A percentile compares a stretch with the other conserved stretches of the same genome.
These are phyloP conservation scores for Illadopsis cleaveri DNA, from an alignment of 2,113 vertebrate species.

Conservation along the genomic window DNA sequence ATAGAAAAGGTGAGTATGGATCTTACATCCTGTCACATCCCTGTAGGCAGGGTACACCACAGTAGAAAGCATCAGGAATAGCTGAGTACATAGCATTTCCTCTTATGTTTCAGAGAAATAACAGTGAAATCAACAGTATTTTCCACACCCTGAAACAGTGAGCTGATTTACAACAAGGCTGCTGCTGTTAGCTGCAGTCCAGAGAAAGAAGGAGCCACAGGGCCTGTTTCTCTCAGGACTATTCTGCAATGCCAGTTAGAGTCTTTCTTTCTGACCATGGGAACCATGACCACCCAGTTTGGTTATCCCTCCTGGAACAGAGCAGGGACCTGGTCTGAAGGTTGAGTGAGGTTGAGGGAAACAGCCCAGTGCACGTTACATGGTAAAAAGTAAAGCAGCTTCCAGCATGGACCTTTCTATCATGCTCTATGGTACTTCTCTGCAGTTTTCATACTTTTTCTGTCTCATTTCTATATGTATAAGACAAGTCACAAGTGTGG, in stretches of 20 bases:
- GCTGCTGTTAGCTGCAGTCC: background rate
- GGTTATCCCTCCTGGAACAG: background rate
- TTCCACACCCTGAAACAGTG: background rate
- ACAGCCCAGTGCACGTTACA: background rate
- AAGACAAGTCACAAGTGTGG: background rate
- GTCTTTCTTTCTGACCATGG: background rate
- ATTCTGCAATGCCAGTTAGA: background rate
- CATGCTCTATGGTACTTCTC: background rate
- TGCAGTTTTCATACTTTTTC: background rate
- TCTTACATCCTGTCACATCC: conserved; percentile 67
- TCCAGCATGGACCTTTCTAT: background rate
- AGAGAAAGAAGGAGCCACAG: background rate
- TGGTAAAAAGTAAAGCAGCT: background rate
- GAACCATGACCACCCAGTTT: background rate
- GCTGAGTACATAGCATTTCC: background rate
- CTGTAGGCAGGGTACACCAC: conserved; percentile 67
- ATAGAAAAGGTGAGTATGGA: conserved; percentile 69
- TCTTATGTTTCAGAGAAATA: background rate
- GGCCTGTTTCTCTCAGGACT: background rate
- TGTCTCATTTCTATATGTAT: background rate
- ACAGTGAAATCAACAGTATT: background rate
- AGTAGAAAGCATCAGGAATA: background rate
- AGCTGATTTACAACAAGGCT: background rate
- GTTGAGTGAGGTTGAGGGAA: background rate
- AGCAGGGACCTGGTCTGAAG: background rate